Evolutionary conservation across 2,797 vertebrate genomes (phyloP).

Genomic region (Hippopotamyrus pictus): DNA sequence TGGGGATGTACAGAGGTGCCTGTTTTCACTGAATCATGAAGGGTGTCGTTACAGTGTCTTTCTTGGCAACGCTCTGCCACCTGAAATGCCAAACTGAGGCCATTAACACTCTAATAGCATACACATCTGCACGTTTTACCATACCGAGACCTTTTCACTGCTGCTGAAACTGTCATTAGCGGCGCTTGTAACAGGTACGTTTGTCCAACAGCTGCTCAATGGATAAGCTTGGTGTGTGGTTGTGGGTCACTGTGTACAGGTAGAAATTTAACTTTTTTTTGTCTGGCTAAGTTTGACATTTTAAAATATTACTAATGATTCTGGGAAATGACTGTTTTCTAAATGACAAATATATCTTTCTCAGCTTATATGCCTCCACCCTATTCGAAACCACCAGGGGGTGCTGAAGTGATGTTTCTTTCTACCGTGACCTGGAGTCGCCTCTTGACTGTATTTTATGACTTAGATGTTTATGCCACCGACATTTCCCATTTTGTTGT

Average conservation of each 20-base stretch:
- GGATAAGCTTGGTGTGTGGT: not conserved
- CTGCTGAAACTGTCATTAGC: not conserved
- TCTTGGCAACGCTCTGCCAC: not conserved
- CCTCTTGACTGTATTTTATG: not conserved
- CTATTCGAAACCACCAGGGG: not conserved
- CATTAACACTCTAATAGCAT: not conserved
- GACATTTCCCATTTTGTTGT: not conserved
- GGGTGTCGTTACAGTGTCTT: not conserved
- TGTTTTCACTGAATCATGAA: not conserved
- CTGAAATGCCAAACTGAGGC: not conserved
- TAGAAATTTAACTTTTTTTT: not conserved
- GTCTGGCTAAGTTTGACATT: not conserved
- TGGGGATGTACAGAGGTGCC: not conserved
- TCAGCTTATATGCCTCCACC: not conserved
- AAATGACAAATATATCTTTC: not conserved
- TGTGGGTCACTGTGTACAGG: not conserved
- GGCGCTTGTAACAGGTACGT: not conserved
- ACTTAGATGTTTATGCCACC: not conserved
- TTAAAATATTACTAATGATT: not conserved
- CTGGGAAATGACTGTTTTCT: not conserved
- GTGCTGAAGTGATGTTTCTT: not conserved
- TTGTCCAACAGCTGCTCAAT: not conserved
- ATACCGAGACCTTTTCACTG: not conserved
- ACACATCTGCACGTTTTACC: not conserved
- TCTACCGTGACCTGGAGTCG: not conserved